phyloP scores from a whole-genome alignment of 2,888 invertebrate genomes.

The Adineta ricciae region DNA sequence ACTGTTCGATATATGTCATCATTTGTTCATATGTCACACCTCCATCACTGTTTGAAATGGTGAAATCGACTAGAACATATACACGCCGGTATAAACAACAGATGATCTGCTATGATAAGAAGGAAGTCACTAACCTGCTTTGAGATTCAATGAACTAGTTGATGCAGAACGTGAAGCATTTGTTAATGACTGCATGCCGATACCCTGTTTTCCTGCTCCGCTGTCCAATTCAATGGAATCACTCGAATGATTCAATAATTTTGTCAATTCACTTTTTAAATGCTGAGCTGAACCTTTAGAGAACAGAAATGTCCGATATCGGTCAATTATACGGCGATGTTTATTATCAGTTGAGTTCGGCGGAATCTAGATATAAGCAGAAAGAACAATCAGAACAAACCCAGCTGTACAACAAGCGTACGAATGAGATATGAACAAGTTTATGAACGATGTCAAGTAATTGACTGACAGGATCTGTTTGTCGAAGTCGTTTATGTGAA shows the following conservation, averaged over 20 bases:
- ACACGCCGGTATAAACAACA: no score
- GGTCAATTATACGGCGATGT: conserved; percentile 4
- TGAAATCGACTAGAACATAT: not conserved
- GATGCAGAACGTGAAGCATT: not conserved
- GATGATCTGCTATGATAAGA: no score
- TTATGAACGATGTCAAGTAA: conserved; percentile 16
- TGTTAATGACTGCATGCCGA: not conserved
- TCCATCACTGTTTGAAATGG: not conserved
- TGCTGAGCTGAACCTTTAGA: conserved; percentile 6
- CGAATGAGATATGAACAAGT: not conserved
- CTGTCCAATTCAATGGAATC: conserved; percentile 12
- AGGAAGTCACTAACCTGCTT: no score
- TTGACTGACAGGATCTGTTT: conserved; percentile 13
- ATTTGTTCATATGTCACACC: conserved; percentile 10
- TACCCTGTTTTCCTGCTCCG: not conserved
- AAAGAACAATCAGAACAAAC: not conserved
- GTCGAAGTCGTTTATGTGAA: conserved; percentile 10
- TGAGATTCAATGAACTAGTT: not conserved
- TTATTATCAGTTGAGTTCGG: not conserved
- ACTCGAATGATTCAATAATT: not conserved
- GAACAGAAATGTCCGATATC: not conserved
- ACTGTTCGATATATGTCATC: conserved; percentile 18
- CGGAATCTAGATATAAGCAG: not conserved
- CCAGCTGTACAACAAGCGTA: not conserved
- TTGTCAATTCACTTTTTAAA: conserved; percentile 18